Conservation (phyloP, 2,888 invertebrate genomes). For the Plusia festucae region DNA sequence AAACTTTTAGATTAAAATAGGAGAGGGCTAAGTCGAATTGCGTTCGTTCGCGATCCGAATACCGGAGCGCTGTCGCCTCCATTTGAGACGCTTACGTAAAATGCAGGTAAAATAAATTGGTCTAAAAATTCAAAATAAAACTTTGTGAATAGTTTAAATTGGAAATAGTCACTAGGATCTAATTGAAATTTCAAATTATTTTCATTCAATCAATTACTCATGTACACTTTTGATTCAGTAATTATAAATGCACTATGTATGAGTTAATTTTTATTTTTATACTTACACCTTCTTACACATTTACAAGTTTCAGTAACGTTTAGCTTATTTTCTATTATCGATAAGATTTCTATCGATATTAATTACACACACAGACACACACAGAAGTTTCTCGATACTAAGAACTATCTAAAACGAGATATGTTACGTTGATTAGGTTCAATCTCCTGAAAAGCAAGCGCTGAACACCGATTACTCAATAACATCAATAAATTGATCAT, state of each 20-base stretch:
- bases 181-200: neutral
- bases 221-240: too few relatives aligned
- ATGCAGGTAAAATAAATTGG: slow-evolving; percentile 10
- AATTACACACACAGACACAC: too few relatives aligned
- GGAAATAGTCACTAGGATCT: neutral
- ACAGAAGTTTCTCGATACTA: neutral
- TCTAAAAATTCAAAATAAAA: neutral
- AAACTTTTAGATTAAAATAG: slow-evolving; percentile 24
- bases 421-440: neutral
- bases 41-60: slow-evolving; percentile 50
- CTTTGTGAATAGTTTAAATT: neutral
- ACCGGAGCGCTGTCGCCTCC: slow-evolving; percentile 30
- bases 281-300: too few relatives aligned
- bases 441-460: neutral
- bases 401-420: neutral
- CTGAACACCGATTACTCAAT: neutral
- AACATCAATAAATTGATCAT: slow-evolving; percentile 1
- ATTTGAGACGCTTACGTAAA: slow-evolving; percentile 28
- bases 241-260: too few relatives aligned
- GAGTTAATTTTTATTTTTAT: too few relatives aligned
- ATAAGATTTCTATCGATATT: too few relatives aligned
- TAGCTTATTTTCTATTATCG: too few relatives aligned
- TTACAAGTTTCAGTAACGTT: too few relatives aligned
- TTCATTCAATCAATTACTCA: too few relatives aligned
- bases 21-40: slow-evolving; percentile 53